A percentile compares a stretch with the other conserved stretches of the same genome.
Evolutionary conservation across 2,113 vertebrate species (phyloP).

Genomic region (Perognathus longimembris): DNA sequence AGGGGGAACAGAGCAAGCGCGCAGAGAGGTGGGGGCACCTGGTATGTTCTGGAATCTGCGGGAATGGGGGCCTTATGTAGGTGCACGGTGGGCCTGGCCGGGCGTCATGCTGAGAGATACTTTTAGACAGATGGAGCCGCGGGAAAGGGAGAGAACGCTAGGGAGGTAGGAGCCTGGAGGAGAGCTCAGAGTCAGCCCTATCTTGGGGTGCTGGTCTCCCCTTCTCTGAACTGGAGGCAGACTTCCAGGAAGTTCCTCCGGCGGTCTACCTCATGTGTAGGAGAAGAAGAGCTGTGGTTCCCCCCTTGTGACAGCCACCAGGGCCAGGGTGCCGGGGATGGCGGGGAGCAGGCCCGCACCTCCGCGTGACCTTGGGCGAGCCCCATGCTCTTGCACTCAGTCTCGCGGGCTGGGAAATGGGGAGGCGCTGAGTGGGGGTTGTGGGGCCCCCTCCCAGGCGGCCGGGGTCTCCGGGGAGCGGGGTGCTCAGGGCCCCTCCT

Average conservation of each 20-base stretch:
- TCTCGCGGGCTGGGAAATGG: neutral
- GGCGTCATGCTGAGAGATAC: neutral
- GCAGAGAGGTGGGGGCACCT: conserved; percentile 40
- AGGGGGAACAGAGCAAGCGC: neutral
- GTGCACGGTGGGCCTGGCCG: neutral
- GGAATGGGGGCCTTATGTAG: neutral
- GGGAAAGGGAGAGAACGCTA: neutral
- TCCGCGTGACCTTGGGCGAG: conserved; percentile 30
- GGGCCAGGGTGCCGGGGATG: neutral
- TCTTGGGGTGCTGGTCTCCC: neutral
- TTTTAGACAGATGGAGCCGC: neutral
- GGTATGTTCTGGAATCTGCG: conserved; percentile 35
- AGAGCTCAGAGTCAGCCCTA: no score
- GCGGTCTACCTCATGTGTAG: neutral
- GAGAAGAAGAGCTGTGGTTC: neutral
- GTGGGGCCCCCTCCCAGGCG: neutral
- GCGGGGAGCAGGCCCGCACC: neutral
- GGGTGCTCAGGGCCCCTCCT: neutral
- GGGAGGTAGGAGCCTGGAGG: neutral
- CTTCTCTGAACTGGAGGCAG: neutral
- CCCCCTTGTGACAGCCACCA: neutral
- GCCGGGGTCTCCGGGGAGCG: neutral
- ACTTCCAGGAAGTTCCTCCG: neutral
- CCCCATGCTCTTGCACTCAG: neutral
- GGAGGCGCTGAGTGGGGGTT: neutral